A percentile compares a stretch with the other conserved stretches of the same genome.
These are phyloP conservation scores for Petrolisthes manimaculis DNA, from an alignment of 2,888 invertebrate genomes.

Conservation along the genomic window DNA sequence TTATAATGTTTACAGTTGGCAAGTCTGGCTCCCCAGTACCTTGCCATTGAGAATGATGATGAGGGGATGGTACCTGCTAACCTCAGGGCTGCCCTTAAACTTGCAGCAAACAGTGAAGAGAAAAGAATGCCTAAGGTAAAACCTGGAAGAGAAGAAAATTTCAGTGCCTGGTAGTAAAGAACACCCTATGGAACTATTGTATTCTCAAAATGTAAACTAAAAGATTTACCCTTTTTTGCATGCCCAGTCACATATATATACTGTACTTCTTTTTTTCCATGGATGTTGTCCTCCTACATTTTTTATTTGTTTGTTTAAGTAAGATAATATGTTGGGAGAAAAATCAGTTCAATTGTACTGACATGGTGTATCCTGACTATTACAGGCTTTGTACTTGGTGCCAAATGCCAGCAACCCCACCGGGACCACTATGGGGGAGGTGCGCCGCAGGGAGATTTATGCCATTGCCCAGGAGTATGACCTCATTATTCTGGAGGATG, in stretches of 20 bases:
- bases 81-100: slow-evolving; percentile 69
- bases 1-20: slow-evolving; percentile 68
- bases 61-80: slow-evolving; percentile 77
- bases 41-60: slow-evolving; percentile 81
- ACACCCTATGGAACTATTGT: too few species aligned
- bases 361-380: background rate
- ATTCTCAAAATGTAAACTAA: too few species aligned
- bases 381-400: slow-evolving; percentile 50
- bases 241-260: slow-evolving; percentile 7
- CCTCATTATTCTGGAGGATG: slow-evolving; percentile 84
- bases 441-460: slow-evolving; percentile 80
- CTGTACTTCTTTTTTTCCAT: slow-evolving; percentile 71
- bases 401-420: slow-evolving; percentile 76
- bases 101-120: background rate
- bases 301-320: too few species aligned
- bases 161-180: too few species aligned
- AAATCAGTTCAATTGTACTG: too few species aligned
- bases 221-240: background rate
- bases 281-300: background rate
- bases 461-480: slow-evolving; percentile 75
- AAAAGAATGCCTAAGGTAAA: slow-evolving; percentile 33
- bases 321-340: too few species aligned
- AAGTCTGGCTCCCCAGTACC: slow-evolving; percentile 77
- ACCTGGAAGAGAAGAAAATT: too few species aligned
- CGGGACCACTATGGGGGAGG: slow-evolving; percentile 78